These are phyloP conservation scores for Drosophila insularis DNA, from an alignment of 1,140 invertebrate genomes.

Conservation along the genomic window DNA sequence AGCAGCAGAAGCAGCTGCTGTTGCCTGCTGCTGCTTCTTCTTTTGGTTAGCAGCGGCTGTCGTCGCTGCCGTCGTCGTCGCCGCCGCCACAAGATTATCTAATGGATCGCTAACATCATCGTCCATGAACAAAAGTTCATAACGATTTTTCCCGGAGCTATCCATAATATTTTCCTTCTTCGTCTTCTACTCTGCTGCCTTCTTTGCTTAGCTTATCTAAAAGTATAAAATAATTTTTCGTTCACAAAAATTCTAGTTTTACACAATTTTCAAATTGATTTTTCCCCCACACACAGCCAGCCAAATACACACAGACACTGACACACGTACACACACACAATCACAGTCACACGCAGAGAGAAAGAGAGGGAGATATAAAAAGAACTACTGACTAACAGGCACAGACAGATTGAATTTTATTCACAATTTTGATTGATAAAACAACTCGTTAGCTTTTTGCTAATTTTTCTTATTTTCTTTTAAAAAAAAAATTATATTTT, in stretches of 20 bases:
- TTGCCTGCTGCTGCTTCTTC: constrained; percentile 85
- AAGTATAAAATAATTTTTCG: constrained; percentile 33
- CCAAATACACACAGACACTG: constrained; percentile 1
- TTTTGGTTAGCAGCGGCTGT: constrained; percentile 88
- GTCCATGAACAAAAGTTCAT: constrained; percentile 93
- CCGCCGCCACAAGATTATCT: constrained; percentile 91
- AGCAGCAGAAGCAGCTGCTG: constrained; percentile 42
- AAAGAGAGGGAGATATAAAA: neutral
- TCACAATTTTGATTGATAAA: neutral
- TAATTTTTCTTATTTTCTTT: constrained; percentile 46
- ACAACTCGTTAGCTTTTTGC: constrained; percentile 16
- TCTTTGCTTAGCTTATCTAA: constrained; percentile 37
- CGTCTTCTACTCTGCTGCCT: constrained; percentile 21
- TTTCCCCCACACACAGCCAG: constrained; percentile 44
- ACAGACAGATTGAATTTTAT: constrained; percentile 3
- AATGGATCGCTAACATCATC: constrained; percentile 94
- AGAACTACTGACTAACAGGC: neutral
- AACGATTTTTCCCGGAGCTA: constrained; percentile 97
- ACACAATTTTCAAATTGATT: constrained; percentile 62
- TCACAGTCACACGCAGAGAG: neutral
- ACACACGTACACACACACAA: constrained; percentile 3
- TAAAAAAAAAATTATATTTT: constrained; percentile 27
- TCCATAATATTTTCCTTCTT: constrained; percentile 87
- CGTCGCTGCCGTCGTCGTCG: constrained; percentile 27
- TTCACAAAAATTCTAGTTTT: constrained; percentile 12